These are phyloP conservation scores for Noctua fimbriata DNA, from an alignment of 2,888 invertebrate genomes.

Conservation along the genomic window DNA sequence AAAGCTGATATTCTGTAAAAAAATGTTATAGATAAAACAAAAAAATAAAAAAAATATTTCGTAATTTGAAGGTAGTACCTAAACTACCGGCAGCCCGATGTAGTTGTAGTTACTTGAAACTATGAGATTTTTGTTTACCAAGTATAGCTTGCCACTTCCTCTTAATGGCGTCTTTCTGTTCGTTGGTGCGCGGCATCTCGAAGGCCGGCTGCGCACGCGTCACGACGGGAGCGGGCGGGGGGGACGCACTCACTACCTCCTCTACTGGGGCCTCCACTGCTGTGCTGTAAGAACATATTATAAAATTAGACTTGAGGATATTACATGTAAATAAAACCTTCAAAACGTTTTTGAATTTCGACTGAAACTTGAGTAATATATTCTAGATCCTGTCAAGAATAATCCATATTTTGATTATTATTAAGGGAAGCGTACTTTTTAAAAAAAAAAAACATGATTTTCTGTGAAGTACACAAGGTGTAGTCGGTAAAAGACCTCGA, in stretches of 20 bases:
- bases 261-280: conserved; percentile 74
- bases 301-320: background rate
- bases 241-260: conserved; percentile 66
- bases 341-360: background rate
- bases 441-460: background rate
- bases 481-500: background rate
- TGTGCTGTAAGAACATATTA: conserved; percentile 17
- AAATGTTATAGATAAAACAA: no score
- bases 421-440: no score
- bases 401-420: background rate
- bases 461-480: background rate
- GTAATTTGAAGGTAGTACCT: background rate
- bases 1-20: background rate
- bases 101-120: background rate
- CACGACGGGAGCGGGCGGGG: conserved; percentile 72
- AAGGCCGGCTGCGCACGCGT: conserved; percentile 80
- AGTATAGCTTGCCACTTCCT: conserved; percentile 95
- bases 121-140: conserved; percentile 5
- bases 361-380: background rate
- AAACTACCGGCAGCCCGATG: background rate
- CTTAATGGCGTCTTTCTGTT: conserved; percentile 94
- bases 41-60: background rate
- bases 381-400: background rate
- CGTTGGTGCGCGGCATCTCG: conserved; percentile 91
- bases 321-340: background rate